Base-by-base conservation (phyloP, 2,113 vertebrate species). In the Lepidothrix coronata region DNA sequence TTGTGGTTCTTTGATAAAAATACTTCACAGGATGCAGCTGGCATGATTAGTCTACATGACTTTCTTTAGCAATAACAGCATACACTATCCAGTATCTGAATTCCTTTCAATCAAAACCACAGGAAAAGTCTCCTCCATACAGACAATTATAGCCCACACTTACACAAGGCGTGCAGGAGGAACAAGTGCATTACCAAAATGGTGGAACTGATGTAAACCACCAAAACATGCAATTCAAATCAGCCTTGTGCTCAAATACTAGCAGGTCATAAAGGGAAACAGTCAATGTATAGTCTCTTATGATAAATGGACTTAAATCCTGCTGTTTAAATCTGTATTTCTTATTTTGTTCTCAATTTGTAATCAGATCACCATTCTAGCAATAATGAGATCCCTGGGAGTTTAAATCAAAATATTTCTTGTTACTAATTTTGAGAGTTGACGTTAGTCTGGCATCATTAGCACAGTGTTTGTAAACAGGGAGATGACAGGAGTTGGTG, bases 381-480 rank as follows among this genome's bases (percentile, higher is more conserved):
- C 66, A 92, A 84, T 90, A 89, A 92, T 72, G 77, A 96, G 73
- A 70, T 85, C 73, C 90, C 79, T 88, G 65, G 65, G 73, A 84
- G 61, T 81, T 95, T 92, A 92, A 93, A 94, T 77, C n/a, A 93
- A 93, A 96, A 80, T 90, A 96, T 84, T 95, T 92, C 84, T 93
- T 83, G 55, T 94, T 95, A 77, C 48, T 92, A 93, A 90, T 92
- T 93, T 90, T 71, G 83, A 59, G 51, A 63, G 55, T 66, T 74
- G 90, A 79, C 0, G 0, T 66, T 79, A 61, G 57, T 62, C 35
- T 85, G 37, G 48, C 65, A 81, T 74, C 75, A 67, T 93, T 87
- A 93, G 49, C 61, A 2, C 39, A 54, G n/a, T 37, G 21, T 79
- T 20, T 93, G 44, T 71, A 86, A 90, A 65, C 33, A 70, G 35